Percentiles rank a stretch among this genome's conserved stretches.
Evolutionary conservation across 1,140 invertebrate species (phyloP).

Genomic region (Cyclargus thomasi): DNA sequence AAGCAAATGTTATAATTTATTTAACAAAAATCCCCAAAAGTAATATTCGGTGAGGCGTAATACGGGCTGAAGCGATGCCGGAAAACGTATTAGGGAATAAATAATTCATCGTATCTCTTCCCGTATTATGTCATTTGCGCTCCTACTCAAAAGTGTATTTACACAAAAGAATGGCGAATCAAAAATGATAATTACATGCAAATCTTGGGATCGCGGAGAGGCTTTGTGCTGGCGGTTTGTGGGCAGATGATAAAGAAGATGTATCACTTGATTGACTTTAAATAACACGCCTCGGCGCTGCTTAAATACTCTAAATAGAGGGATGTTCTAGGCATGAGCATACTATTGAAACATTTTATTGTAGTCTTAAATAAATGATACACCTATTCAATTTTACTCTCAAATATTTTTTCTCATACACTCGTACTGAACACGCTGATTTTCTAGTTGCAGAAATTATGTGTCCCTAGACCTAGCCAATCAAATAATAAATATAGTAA

Average conservation of each 20-base stretch:
- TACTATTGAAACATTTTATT: not conserved
- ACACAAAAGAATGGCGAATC: slow-evolving; percentile 72
- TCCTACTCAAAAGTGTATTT: slow-evolving; percentile 67
- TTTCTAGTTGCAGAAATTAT: too few species aligned
- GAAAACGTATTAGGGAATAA: slow-evolving; percentile 63
- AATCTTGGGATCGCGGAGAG: slow-evolving; percentile 58
- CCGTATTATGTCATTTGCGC: slow-evolving; percentile 72
- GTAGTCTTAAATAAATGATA: not conserved
- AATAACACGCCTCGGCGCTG: slow-evolving; percentile 1
- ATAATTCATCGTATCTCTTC: slow-evolving; percentile 72
- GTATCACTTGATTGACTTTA: slow-evolving; percentile 21
- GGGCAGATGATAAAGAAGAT: slow-evolving; percentile 19
- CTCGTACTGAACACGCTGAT: too few species aligned
- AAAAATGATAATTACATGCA: slow-evolving; percentile 74
- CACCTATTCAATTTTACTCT: not conserved
- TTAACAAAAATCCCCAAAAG: slow-evolving; percentile 71
- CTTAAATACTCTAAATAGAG: slow-evolving; percentile 12
- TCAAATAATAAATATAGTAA: too few species aligned
- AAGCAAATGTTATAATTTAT: slow-evolving; percentile 70
- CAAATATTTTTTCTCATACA: too few species aligned
- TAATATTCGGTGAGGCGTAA: slow-evolving; percentile 68
- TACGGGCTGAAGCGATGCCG: slow-evolving; percentile 52
- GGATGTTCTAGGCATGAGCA: not conserved
- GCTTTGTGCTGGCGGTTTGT: slow-evolving; percentile 33
- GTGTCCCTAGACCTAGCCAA: too few species aligned